These are phyloP conservation scores for Petrolisthes manimaculis DNA, from an alignment of 2,888 invertebrate genomes.

Conservation along the genomic window DNA sequence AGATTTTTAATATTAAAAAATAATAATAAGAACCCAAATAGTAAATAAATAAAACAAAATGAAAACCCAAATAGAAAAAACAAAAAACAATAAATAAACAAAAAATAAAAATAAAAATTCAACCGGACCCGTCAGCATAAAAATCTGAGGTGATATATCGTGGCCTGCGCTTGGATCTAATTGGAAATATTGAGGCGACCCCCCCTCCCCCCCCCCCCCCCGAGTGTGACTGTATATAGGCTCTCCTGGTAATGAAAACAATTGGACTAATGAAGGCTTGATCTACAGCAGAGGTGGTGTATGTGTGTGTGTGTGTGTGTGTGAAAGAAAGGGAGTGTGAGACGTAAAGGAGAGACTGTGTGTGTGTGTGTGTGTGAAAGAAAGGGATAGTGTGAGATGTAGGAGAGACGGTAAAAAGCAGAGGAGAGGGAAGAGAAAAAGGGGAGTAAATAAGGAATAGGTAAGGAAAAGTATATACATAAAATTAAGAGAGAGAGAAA, in stretches of 20 bases:
- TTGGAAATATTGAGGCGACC: conserved; percentile 6
- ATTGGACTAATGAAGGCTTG: conserved; percentile 27
- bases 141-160: no score
- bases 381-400: not conserved
- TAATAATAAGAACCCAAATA: not conserved
- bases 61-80: not conserved
- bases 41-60: not conserved
- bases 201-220: not conserved
- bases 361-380: not conserved
- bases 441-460: no score
- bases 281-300: conserved; percentile 23
- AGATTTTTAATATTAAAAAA: not conserved
- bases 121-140: not conserved
- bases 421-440: not conserved
- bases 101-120: not conserved
- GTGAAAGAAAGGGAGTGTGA: not conserved
- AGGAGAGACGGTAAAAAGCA: not conserved
- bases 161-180: not conserved
- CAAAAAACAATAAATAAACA: not conserved
- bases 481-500: not conserved
- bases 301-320: not conserved
- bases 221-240: conserved; percentile 6
- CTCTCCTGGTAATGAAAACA: not conserved
- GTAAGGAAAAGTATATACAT: not conserved
- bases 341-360: not conserved